Evolutionary conservation across 2,797 vertebrate genomes (phyloP).

Genomic region (Lutjanus argentimaculatus): DNA sequence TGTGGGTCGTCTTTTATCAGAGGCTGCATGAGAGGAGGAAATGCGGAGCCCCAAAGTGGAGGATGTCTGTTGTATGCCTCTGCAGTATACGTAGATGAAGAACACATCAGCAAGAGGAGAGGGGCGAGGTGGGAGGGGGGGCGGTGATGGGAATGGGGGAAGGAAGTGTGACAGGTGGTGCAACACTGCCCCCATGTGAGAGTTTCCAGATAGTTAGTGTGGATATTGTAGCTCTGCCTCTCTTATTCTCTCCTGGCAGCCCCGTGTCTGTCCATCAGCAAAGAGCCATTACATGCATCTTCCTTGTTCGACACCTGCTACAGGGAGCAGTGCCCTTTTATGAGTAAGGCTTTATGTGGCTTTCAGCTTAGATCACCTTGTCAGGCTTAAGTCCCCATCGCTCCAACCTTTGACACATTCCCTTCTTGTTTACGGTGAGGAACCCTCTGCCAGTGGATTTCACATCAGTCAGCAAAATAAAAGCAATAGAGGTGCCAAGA

Average conservation of each 20-base stretch:
- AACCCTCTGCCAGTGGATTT: slow-evolving; percentile 56
- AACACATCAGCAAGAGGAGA: slow-evolving; percentile 41
- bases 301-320: slow-evolving; percentile 56
- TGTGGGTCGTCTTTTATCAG: slow-evolving; percentile 20
- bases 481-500: slow-evolving; percentile 44
- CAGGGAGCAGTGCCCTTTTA: slow-evolving; percentile 50
- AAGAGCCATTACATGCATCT: slow-evolving; percentile 51
- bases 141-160: slow-evolving; percentile 23
- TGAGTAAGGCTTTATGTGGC: slow-evolving; percentile 48
- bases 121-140: slow-evolving; percentile 13
- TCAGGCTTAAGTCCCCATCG: slow-evolving; percentile 60
- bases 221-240: neutral
- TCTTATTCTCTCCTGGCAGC: slow-evolving; percentile 27
- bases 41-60: slow-evolving; percentile 36
- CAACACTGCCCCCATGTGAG: slow-evolving; percentile 87
- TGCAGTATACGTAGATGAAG: slow-evolving; percentile 55
- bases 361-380: slow-evolving; percentile 61
- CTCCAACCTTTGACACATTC: slow-evolving; percentile 63
- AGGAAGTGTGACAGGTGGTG: slow-evolving; percentile 62
- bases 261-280: slow-evolving; percentile 45
- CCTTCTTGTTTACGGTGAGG: slow-evolving; percentile 54
- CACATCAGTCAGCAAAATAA: slow-evolving; percentile 74
- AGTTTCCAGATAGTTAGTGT: neutral
- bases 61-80: slow-evolving; percentile 48
- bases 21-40: slow-evolving; percentile 20